Evolutionary conservation across 2,888 invertebrate genomes (phyloP).

Genomic region (Mellilla xanthometata): DNA sequence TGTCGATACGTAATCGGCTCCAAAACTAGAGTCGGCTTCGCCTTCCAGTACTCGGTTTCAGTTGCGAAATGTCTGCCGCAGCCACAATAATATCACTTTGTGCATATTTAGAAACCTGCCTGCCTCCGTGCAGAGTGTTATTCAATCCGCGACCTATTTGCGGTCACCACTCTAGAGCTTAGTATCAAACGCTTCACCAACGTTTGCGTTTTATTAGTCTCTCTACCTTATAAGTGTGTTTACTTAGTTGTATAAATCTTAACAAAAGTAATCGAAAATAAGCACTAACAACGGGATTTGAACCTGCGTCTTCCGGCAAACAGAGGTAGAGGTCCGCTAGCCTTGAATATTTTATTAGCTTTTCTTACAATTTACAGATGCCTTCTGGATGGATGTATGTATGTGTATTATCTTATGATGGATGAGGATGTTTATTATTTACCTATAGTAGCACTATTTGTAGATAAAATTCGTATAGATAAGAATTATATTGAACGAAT

Average conservation of each 20-base stretch:
- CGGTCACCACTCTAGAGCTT: constrained; percentile 56
- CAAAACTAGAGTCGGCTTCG: constrained; percentile 34
- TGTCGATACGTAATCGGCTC: constrained; percentile 30
- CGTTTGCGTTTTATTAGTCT: constrained; percentile 24
- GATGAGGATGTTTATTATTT: no score
- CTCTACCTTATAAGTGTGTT: constrained; percentile 4
- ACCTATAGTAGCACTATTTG: no score
- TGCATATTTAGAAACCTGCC: constrained; percentile 77
- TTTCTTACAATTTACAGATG: no score
- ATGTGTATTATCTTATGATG: no score
- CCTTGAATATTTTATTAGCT: no score
- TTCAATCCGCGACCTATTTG: constrained; percentile 79
- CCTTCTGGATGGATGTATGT: no score
- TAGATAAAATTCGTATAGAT: no score
- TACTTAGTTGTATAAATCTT: not conserved
- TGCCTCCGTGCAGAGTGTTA: constrained; percentile 65
- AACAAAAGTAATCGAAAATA: no score
- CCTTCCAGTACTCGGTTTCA: constrained; percentile 34
- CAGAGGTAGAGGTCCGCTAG: no score
- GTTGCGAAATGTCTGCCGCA: constrained; percentile 28
- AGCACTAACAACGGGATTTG: no score
- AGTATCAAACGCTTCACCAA: constrained; percentile 39
- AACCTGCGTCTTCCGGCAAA: no score
- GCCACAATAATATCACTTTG: constrained; percentile 38
- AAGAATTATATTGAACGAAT: no score